phyloP scores from a whole-genome alignment of 2,797 vertebrate genomes.

The Ambastaia sidthimunki region DNA sequence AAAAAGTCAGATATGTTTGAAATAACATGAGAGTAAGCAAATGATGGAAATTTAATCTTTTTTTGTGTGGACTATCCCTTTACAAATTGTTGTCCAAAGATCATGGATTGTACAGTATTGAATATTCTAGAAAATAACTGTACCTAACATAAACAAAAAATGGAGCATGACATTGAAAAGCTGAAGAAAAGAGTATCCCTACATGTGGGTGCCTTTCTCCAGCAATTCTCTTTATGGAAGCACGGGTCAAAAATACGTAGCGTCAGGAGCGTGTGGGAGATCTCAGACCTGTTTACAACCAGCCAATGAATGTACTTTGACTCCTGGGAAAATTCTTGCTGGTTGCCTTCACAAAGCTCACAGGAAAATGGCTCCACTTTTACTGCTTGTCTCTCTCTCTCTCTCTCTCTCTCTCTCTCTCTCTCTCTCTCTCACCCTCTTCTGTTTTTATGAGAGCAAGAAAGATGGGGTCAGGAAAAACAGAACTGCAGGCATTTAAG shows the following conservation, averaged over 20 bases:
- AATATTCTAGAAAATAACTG: no score
- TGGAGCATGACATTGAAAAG: no score
- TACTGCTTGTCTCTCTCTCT: neutral
- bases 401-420: conserved; percentile 11
- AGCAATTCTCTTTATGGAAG: conserved; percentile 63
- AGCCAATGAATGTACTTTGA: conserved; percentile 73
- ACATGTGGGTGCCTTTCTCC: no score
- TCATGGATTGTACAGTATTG: no score
- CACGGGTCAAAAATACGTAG: conserved; percentile 66
- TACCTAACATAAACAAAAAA: no score
- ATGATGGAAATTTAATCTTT: no score
- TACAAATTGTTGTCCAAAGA: no score
- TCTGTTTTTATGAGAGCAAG: conserved; percentile 54
- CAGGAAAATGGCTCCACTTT: conserved; percentile 67
- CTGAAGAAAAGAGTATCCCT: neutral
- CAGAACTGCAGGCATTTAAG: conserved; percentile 67
- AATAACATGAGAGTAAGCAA: no score
- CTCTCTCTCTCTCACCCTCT: conserved; percentile 11
- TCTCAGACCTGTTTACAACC: conserved; percentile 67
- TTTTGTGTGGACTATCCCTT: no score
- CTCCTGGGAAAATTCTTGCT: conserved; percentile 73
- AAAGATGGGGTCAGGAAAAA: conserved; percentile 66
- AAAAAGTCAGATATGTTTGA: no score
- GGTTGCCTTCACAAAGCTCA: conserved; percentile 71
- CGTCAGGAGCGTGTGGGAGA: conserved; percentile 49